Base-by-base conservation (phyloP, 2,797 vertebrate species). In the Tragopan temminckii region DNA sequence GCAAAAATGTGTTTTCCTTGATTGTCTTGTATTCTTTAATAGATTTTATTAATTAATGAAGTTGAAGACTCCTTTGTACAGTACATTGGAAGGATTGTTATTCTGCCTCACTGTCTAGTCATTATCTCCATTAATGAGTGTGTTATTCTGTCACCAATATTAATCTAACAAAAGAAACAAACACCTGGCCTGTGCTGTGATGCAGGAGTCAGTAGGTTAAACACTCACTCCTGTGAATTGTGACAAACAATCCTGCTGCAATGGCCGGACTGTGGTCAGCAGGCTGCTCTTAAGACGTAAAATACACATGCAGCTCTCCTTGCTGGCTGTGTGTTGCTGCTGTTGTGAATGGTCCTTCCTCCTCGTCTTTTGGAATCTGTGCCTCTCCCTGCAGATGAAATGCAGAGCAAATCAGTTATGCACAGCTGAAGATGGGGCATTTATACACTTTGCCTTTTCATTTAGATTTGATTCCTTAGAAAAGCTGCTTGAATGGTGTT, bases 401-500 rank as follows among this genome's bases (percentile, higher is more conserved):
- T 18, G 85, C 95, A 95, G 85, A 95, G 93, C 93, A 93, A 97
- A 96, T 97, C 95, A 95, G 90, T 96, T 96, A 95, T 95, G 95
- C 93, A 95, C 69, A 97, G 94, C 45, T n/a, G 70, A 95, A 96
- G 87, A 95, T 77, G 69, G 93, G 88, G 61, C 85, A 72, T 95
- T 95, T 91, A 82, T 85, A 70, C 70, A 90, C 85, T 93, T 92
- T 87, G 90, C 94, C 77, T 93, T 94, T 95, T 90, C 93, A 80
- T 94, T 95, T 95, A 89, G 94, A 90, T 90, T 90, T 78, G 86
- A 93, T 97, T 94, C 94, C 90, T 96, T 67, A 82, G 91, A 90
- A 97, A 96, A 97, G 94, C 95, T 89, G 90, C 91, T 95, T 97
- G 96, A 95, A 89, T 78, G 93, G 95, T 93, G 91, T 97, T 96